Conservation (phyloP, 2,113 vertebrate genomes). For the Perognathus longimembris region DNA sequence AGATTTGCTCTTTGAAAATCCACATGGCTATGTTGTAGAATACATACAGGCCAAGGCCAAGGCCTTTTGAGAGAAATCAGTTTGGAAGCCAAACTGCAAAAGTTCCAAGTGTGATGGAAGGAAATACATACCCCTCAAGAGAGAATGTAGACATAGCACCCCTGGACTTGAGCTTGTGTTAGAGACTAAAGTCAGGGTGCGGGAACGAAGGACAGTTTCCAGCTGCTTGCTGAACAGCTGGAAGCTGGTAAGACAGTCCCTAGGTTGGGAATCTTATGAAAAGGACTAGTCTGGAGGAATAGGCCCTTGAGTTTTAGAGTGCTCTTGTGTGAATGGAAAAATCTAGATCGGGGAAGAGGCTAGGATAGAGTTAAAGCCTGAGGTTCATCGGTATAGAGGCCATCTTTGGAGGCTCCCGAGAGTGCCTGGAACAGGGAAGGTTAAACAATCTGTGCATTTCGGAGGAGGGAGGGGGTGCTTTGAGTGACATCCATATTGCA, state of each 20-base stretch:
- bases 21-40: neutral
- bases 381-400: neutral
- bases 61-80: neutral
- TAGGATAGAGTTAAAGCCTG: neutral
- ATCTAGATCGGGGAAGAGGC: neutral
- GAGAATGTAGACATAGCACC: neutral
- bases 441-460: neutral
- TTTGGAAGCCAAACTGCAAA: neutral
- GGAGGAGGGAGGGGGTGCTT: neutral
- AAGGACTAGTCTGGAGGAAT: neutral
- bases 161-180: neutral
- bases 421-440: neutral
- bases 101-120: neutral
- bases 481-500: neutral
- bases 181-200: neutral
- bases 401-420: neutral
- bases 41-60: neutral
- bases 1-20: slow-evolving; percentile 12
- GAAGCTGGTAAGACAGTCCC: neutral
- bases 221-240: neutral
- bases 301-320: neutral
- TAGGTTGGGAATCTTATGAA: neutral
- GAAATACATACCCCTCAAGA: neutral
- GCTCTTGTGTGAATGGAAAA: neutral
- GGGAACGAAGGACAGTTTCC: neutral